These are phyloP conservation scores for Opisthograptis luteolata DNA, from an alignment of 2,888 invertebrate genomes.

Conservation along the genomic window DNA sequence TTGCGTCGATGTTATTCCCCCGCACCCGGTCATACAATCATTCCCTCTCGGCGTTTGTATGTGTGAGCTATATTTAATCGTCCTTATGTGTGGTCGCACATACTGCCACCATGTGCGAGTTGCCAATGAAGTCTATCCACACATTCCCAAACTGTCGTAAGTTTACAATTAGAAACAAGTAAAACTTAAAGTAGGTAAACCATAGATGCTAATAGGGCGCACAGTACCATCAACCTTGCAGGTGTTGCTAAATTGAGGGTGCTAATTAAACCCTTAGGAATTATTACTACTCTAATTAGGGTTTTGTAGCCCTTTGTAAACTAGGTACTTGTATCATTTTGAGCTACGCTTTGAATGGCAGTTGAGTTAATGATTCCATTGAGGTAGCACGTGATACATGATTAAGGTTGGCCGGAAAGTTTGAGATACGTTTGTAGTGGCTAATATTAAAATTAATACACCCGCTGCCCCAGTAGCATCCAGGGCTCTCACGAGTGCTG, in stretches of 20 bases:
- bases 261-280: constrained; percentile 53
- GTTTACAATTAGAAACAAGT: too few species aligned
- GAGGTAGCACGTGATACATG: constrained; percentile 29
- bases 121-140: constrained; percentile 78
- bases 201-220: constrained; percentile 36
- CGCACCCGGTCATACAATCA: constrained; percentile 67
- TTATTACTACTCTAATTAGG: constrained; percentile 50
- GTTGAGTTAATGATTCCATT: constrained; percentile 21
- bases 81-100: constrained; percentile 69
- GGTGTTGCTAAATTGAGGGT: constrained; percentile 44
- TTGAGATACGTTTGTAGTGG: constrained; percentile 67
- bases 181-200: too few species aligned
- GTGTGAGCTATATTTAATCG: constrained; percentile 79
- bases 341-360: constrained; percentile 29
- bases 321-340: constrained; percentile 38
- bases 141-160: constrained; percentile 63
- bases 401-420: constrained; percentile 50
- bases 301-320: constrained; percentile 48
- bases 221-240: constrained; percentile 48
- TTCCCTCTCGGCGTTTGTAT: constrained; percentile 58
- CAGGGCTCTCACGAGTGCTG: constrained; percentile 69
- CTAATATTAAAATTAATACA: constrained; percentile 82
- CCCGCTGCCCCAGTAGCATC: constrained; percentile 78
- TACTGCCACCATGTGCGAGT: constrained; percentile 75
- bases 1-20: constrained; percentile 78